phyloP scores from a whole-genome alignment of 2,113 vertebrate genomes.

The Planiliza haematocheilus region DNA sequence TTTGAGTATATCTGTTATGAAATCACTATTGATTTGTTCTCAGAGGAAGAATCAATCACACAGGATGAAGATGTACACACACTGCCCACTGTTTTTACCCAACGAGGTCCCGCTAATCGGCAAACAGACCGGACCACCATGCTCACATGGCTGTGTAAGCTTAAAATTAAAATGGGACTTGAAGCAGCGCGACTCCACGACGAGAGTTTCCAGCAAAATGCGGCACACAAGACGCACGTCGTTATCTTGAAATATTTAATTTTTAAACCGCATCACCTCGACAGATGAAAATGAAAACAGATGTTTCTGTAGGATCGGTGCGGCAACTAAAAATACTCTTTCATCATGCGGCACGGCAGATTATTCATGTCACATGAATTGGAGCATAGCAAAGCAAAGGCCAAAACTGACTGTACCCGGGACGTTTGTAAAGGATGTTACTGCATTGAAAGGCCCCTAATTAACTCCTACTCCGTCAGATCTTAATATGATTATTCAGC shows the following conservation, averaged over 20 bases:
- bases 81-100: constrained; percentile 14
- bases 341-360: background rate
- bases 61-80: constrained; percentile 12
- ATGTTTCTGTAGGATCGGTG: background rate
- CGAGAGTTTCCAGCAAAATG: background rate
- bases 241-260: no score
- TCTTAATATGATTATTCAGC: background rate
- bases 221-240: background rate
- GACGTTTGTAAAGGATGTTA: background rate
- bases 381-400: background rate
- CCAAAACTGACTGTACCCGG: background rate
- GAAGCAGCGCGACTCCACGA: background rate
- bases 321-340: background rate
- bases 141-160: background rate
- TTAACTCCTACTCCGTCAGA: background rate
- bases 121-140: background rate
- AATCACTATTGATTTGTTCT: constrained; percentile 30
- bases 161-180: background rate
- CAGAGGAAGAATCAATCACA: constrained; percentile 8
- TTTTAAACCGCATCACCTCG: no score
- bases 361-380: background rate
- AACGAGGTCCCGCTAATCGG: background rate
- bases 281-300: no score
- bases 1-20: no score
- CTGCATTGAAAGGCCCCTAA: no score